A percentile compares a stretch with the other conserved stretches of the same genome.
phyloP scores from a whole-genome alignment of 2,888 invertebrate species.

The Smittia aterrima region DNA sequence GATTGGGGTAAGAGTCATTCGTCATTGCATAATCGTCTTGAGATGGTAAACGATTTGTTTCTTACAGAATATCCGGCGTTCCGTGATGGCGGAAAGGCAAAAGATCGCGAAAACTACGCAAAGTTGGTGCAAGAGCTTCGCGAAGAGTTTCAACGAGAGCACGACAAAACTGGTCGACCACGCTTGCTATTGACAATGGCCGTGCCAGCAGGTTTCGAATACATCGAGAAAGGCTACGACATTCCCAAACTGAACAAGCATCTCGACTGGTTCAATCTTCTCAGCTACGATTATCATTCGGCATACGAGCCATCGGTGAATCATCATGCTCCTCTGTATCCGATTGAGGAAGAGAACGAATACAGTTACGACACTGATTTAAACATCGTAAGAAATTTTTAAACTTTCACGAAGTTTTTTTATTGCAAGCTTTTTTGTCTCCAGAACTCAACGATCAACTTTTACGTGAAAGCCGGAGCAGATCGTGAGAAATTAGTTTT shows the following conservation, averaged over 20 bases:
- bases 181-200: constrained; percentile 85
- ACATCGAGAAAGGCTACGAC: constrained; percentile 91
- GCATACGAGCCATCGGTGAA: constrained; percentile 88
- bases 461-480: constrained; percentile 76
- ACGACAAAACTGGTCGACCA: constrained; percentile 76
- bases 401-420: background rate
- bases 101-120: constrained; percentile 85
- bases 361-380: constrained; percentile 85
- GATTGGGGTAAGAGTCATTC: constrained; percentile 66
- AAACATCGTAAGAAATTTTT: constrained; percentile 72
- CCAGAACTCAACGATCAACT: constrained; percentile 84
- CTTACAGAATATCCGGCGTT: constrained; percentile 51
- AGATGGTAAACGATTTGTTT: too few relatives aligned
- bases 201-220: constrained; percentile 89
- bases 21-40: background rate
- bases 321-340: constrained; percentile 84
- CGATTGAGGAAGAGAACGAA: constrained; percentile 77
- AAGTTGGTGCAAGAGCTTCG: constrained; percentile 83
- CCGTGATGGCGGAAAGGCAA: constrained; percentile 67
- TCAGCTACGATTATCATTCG: constrained; percentile 91
- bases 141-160: constrained; percentile 84
- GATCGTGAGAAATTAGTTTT: constrained; percentile 76
- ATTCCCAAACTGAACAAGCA: constrained; percentile 82
- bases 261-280: constrained; percentile 87
- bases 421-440: constrained; percentile 44